Percentiles rank a stretch among this genome's conserved stretches.
These are phyloP conservation scores for Psilopsiagon aurifrons DNA, from an alignment of 2,113 vertebrate genomes.

Conservation along the genomic window DNA sequence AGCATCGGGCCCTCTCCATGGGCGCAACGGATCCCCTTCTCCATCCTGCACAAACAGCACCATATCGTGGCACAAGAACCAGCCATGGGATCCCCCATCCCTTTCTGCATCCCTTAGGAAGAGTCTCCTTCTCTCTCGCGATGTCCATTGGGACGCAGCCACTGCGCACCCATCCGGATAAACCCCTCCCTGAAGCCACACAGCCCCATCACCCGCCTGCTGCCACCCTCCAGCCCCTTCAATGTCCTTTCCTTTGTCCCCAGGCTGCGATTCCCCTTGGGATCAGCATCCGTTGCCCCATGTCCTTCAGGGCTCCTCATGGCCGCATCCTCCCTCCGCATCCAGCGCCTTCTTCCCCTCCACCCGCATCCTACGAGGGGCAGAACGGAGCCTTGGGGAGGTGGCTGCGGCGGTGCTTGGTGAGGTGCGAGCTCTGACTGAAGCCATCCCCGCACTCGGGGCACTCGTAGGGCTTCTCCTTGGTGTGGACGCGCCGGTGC, in stretches of 20 bases:
- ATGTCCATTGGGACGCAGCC: not conserved
- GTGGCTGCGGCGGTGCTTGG: constrained; percentile 59
- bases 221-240: not conserved
- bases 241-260: not conserved
- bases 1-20: no score
- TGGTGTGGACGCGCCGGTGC: not conserved
- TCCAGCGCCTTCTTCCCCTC: not conserved
- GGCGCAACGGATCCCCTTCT: accelerated
- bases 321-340: not conserved
- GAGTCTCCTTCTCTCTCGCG: no score
- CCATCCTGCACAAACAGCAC: accelerated
- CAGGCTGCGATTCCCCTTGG: not conserved
- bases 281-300: accelerated
- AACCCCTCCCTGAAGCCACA: not conserved
- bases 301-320: not conserved
- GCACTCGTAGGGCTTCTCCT: constrained; percentile 24
- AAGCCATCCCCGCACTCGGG: constrained; percentile 45
- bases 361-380: not conserved
- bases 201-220: not conserved
- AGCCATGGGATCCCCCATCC: not conserved
- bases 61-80: not conserved
- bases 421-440: constrained; percentile 48
- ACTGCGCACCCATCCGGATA: not conserved
- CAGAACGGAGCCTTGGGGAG: not conserved
- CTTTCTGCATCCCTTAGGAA: accelerated